Conservation (phyloP, 2,888 invertebrate species). For the Acrobeloides nanus region DNA sequence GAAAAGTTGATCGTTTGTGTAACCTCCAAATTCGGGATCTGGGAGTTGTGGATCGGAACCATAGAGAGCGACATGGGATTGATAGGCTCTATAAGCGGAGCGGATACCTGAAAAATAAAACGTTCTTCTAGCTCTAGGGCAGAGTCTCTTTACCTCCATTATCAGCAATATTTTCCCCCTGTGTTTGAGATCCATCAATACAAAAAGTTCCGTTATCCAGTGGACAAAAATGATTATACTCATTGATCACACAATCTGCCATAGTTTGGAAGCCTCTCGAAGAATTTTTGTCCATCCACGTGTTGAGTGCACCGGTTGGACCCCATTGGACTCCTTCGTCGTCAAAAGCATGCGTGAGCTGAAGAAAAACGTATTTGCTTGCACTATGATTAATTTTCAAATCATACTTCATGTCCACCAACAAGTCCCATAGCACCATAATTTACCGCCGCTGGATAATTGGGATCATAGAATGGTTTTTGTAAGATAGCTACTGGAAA, state of each 20-base stretch:
- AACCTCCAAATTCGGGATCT: conserved; percentile 28
- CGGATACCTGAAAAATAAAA: conserved; percentile 54
- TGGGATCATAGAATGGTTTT: conserved; percentile 44
- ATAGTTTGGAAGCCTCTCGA: conserved; percentile 22
- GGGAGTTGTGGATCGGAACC: conserved; percentile 42
- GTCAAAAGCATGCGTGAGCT: too few species aligned
- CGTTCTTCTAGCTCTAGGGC: background rate
- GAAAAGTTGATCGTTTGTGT: conserved; percentile 44
- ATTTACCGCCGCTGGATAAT: conserved; percentile 45
- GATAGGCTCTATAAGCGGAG: conserved; percentile 40
- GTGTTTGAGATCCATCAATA: conserved; percentile 53
- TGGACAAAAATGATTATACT: conserved; percentile 16
- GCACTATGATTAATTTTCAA: too few species aligned
- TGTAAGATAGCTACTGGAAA: conserved; percentile 47
- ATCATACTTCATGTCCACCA: conserved; percentile 27
- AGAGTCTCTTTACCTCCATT: conserved; percentile 53
- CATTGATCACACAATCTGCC: conserved; percentile 30
- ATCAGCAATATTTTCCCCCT: conserved; percentile 57
- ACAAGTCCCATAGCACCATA: conserved; percentile 81
- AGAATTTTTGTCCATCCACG: conserved; percentile 27
- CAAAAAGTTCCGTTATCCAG: background rate
- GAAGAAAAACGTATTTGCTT: too few species aligned
- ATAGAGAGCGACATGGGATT: conserved; percentile 29
- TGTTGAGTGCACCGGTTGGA: conserved; percentile 19
- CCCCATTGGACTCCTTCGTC: conserved; percentile 35